phyloP scores from a whole-genome alignment of 2,797 vertebrate genomes.

The Etheostoma nigrum region DNA sequence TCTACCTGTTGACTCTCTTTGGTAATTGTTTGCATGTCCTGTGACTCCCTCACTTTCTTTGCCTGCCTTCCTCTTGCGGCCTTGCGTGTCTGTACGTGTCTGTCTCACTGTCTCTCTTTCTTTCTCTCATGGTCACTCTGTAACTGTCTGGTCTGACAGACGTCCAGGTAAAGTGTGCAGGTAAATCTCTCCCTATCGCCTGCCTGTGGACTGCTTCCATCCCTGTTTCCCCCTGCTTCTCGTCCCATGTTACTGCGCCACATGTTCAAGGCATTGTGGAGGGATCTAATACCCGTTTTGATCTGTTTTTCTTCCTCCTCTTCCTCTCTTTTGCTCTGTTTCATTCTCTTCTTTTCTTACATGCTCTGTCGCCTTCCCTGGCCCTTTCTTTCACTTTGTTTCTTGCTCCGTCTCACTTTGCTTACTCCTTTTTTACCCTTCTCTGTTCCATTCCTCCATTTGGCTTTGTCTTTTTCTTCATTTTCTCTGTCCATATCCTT shows the following conservation, averaged over 20 bases:
- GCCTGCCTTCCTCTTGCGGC: conserved; percentile 87
- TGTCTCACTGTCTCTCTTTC: conserved; percentile 91
- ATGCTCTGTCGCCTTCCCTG: neutral
- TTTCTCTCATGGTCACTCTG: conserved; percentile 88
- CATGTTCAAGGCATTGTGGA: conserved; percentile 51
- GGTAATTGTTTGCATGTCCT: conserved; percentile 81
- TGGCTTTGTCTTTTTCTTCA: conserved; percentile 10
- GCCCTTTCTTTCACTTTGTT: conserved; percentile 7
- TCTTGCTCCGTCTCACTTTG: neutral
- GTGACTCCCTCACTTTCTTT: conserved; percentile 83
- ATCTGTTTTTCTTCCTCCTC: conserved; percentile 56
- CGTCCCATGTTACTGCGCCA: conserved; percentile 80
- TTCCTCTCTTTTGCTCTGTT: conserved; percentile 24
- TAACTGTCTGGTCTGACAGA: conserved; percentile 90
- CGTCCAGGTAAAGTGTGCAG: conserved; percentile 89
- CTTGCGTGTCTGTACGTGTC: conserved; percentile 87
- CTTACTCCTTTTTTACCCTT: neutral
- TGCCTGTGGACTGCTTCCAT: conserved; percentile 89
- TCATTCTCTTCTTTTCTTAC: conserved; percentile 22
- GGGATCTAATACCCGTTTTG: conserved; percentile 70
- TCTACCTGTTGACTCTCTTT: conserved; percentile 58
- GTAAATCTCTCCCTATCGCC: conserved; percentile 89
- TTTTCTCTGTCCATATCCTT: conserved; percentile 7
- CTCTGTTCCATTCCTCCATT: conserved; percentile 1
- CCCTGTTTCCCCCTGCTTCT: conserved; percentile 79